Percentiles rank a stretch among this genome's conserved stretches.
These are phyloP conservation scores for Cliona cf. orientalis DNA, from an alignment of 37 sponge, comb jelly and placozoan species.

Conservation along the genomic window DNA sequence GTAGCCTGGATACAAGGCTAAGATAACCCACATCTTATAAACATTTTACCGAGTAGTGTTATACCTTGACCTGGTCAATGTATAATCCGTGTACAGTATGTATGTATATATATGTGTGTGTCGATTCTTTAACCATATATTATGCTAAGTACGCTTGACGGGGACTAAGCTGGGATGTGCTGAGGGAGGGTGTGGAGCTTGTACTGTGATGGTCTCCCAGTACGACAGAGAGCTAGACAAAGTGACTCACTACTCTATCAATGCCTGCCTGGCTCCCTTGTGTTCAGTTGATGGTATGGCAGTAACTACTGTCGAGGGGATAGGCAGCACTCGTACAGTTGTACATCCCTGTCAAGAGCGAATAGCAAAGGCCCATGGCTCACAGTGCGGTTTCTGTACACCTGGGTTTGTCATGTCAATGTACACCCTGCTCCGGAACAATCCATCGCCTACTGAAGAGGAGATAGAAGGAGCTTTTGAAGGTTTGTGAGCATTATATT, in stretches of 20 bases:
- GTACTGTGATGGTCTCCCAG: slow-evolving; percentile 91
- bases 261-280: slow-evolving; percentile 86
- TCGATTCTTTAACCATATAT: neutral
- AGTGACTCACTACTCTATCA: slow-evolving; percentile 71
- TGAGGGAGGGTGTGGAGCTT: slow-evolving; percentile 94
- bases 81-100: neutral
- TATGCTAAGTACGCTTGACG: slow-evolving; percentile 62
- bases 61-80: neutral
- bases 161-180: slow-evolving; percentile 91
- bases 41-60: no score
- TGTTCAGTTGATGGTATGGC: slow-evolving; percentile 84
- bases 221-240: slow-evolving; percentile 18
- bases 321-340: slow-evolving; percentile 59
- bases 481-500: slow-evolving; percentile 45
- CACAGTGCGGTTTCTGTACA: slow-evolving; percentile 96
- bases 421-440: slow-evolving; percentile 90
- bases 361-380: slow-evolving; percentile 84
- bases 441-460: slow-evolving; percentile 65
- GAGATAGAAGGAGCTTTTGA: slow-evolving; percentile 87
- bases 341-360: slow-evolving; percentile 89
- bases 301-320: slow-evolving; percentile 91
- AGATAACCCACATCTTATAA: no score
- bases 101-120: no score
- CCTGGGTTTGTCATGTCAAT: slow-evolving; percentile 96
- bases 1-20: no score